Conservation (phyloP, 2,797 vertebrate species). For the Tachyglossus aculeatus region DNA sequence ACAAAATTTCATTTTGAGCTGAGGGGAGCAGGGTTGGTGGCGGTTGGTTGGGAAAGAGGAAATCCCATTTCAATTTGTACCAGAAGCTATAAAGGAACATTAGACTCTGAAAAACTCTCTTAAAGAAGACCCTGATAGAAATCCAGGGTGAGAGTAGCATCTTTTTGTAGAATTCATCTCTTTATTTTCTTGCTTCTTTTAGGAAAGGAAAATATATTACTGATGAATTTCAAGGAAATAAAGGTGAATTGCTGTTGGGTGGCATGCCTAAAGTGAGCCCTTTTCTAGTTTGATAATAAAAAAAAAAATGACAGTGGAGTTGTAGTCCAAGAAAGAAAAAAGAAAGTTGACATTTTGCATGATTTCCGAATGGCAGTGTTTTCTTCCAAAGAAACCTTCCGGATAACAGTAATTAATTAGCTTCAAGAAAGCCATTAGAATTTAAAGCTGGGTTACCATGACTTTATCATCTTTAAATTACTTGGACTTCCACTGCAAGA, state of each 20-base stretch:
- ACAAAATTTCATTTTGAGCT: not conserved
- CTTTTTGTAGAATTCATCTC: constrained; percentile 35
- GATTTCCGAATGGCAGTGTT: not conserved
- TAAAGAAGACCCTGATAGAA: not conserved
- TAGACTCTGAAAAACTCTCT: not conserved
- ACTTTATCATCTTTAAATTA: constrained; percentile 19
- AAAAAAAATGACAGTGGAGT: constrained; percentile 3
- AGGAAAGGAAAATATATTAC: not conserved
- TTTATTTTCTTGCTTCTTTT: constrained; percentile 14
- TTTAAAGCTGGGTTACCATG: not conserved
- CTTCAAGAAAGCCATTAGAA: not conserved
- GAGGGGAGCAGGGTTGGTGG: accelerated
- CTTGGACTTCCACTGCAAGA: constrained; percentile 32
- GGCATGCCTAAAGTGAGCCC: not conserved
- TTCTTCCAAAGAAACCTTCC: constrained; percentile 48
- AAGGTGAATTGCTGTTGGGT: not conserved
- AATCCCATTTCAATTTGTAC: not conserved
- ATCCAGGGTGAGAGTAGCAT: constrained; percentile 4
- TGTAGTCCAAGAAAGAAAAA: not conserved
- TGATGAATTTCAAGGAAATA: not conserved
- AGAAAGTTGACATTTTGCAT: not conserved
- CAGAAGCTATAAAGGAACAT: not conserved
- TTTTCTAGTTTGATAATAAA: not conserved
- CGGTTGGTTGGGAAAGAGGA: no score
- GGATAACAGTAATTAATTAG: constrained; percentile 35